Percentiles rank a stretch among this genome's conserved stretches.
phyloP scores from a whole-genome alignment of 2,797 vertebrate species.

The Sebastolobus altivelis region DNA sequence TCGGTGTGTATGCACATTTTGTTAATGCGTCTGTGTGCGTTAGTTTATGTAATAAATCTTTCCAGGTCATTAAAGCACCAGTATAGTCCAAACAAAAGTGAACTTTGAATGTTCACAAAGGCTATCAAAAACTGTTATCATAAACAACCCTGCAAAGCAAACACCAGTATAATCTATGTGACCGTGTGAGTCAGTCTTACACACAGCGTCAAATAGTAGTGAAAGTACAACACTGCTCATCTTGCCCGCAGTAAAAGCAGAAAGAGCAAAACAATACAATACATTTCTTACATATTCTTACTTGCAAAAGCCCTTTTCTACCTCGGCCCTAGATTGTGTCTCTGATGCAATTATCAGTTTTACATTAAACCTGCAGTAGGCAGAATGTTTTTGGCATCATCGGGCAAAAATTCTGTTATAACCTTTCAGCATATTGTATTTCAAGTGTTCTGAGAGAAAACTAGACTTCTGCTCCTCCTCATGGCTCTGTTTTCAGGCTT shows the following conservation, averaged over 20 bases:
- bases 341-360: neutral
- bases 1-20: neutral
- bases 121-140: conserved; percentile 1
- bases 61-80: neutral
- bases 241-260: neutral
- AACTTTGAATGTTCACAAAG: conserved; percentile 30
- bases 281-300: conserved; percentile 1
- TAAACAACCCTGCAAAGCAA: conserved; percentile 14
- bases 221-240: neutral
- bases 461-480: too few relatives aligned
- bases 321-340: neutral
- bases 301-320: neutral
- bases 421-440: too few relatives aligned
- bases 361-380: neutral
- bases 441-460: too few relatives aligned
- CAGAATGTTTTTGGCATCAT: too few relatives aligned
- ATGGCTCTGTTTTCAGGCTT: too few relatives aligned
- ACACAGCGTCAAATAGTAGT: neutral
- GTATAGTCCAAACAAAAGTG: neutral
- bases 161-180: conserved; percentile 11
- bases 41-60: neutral
- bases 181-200: neutral
- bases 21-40: neutral
- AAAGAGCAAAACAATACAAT: neutral
- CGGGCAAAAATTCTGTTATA: too few relatives aligned